These are phyloP conservation scores for Epinephelus malabaricus DNA, from an alignment of 2,797 vertebrate species.

Conservation along the genomic window DNA sequence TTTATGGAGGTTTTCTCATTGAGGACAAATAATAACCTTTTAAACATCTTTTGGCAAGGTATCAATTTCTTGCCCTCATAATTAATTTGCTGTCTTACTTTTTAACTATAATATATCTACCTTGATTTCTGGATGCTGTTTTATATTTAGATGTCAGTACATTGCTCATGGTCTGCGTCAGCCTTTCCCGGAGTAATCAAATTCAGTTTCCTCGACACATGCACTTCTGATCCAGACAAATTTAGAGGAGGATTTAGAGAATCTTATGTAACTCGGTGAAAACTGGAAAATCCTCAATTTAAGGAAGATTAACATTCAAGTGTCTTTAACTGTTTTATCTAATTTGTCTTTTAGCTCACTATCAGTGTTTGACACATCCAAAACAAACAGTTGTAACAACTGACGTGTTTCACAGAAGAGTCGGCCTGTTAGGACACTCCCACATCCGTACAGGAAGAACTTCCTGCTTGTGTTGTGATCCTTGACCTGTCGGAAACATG, in stretches of 20 bases:
- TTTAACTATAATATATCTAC: background rate
- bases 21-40: background rate
- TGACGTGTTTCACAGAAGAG: slow-evolving; percentile 38
- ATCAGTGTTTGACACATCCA: background rate
- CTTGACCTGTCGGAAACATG: slow-evolving; percentile 50
- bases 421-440: slow-evolving; percentile 35
- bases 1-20: background rate
- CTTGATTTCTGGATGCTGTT: background rate
- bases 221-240: slow-evolving; percentile 41
- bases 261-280: slow-evolving; percentile 24
- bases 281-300: slow-evolving; percentile 21
- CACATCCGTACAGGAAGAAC: slow-evolving; percentile 74
- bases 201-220: slow-evolving; percentile 46
- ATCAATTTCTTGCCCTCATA: no score
- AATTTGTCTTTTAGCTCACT: background rate
- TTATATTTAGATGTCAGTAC: slow-evolving; percentile 2
- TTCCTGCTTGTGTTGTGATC: slow-evolving; percentile 74
- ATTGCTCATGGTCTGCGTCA: slow-evolving; percentile 19
- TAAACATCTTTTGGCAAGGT: no score
- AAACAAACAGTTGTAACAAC: slow-evolving; percentile 12
- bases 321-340: slow-evolving; percentile 11
- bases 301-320: slow-evolving; percentile 26
- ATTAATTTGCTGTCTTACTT: background rate
- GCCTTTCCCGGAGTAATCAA: slow-evolving; percentile 36
- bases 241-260: slow-evolving; percentile 37